A percentile compares a stretch with the other conserved stretches of the same genome.
Evolutionary conservation across 2,113 vertebrate genomes (phyloP).

Genomic region (Delphinus delphis): DNA sequence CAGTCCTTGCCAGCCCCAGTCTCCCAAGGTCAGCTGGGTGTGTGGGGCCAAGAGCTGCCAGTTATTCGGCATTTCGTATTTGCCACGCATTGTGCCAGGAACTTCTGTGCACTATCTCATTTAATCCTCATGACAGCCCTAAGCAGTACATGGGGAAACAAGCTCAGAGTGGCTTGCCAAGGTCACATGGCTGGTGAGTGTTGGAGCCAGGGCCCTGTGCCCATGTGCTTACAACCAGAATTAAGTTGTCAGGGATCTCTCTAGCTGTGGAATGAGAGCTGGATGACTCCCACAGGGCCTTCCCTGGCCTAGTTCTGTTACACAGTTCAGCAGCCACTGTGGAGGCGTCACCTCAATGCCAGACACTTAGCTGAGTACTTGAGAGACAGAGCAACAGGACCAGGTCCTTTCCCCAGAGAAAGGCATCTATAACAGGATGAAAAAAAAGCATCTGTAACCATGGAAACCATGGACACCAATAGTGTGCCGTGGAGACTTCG

Average conservation of each 20-base stretch:
- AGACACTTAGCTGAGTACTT: background rate
- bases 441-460: background rate
- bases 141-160: background rate
- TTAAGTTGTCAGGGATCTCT: conserved; percentile 3
- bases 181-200: background rate
- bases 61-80: background rate
- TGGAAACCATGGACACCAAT: background rate
- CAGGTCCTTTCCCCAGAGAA: background rate
- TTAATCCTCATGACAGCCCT: background rate
- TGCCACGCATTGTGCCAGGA: background rate
- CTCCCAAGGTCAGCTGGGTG: background rate
- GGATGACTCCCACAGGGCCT: background rate
- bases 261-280: conserved; percentile 13
- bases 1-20: background rate
- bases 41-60: background rate
- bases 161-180: background rate
- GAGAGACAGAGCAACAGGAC: conserved; percentile 26
- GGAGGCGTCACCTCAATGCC: background rate
- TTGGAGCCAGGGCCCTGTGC: background rate
- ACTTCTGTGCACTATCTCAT: background rate
- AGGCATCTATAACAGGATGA: background rate
- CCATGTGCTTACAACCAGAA: background rate
- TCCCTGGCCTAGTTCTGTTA: conserved; percentile 29
- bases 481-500: background rate
- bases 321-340: background rate